Evolutionary conservation across 2,888 invertebrate species (phyloP), one percentile per base, ranked within the genome.

Genomic region (Pyrocoelia pectoralis): DNA sequence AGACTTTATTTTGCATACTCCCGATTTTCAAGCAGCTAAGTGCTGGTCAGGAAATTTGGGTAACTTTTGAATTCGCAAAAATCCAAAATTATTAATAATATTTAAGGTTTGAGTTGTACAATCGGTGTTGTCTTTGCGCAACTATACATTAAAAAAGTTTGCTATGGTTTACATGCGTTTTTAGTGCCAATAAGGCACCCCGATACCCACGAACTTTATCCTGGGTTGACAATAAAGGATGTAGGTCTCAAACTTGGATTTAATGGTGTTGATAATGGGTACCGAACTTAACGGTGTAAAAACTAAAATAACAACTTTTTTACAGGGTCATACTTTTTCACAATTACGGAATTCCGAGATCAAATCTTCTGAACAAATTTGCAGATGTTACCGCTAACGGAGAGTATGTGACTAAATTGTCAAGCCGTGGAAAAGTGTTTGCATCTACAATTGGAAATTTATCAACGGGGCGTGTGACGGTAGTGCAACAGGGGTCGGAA

Each of bases 41-140:
- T 95, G 95, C 82, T 98, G 97, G 97, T 89, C 92, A 74, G 98
- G 97, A 72, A 96, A 95, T 83, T 85, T 94, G 83, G 94, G 93
- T 86, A 84, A 33, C 3, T 2, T n/a, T n/a, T n/a, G n/a, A n/a
- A n/a, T n/a, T n/a, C n/a, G n/a, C n/a, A 3, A 33, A 33, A 33
- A 2, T n/a, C 6, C 4, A 24, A 24, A 33, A 33, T 33, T 48
- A n/a, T 13, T 14, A 13, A 29, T 51, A 38, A 17, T n/a, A 5
- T 9, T 75, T 77, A 29, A 88, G 90, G 90, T 41, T 89, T 91
- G 81, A 92, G 90, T 10, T 92, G 95, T 65, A 95, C 95, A 0
- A 89, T 94, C 76, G 92, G 93, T 0, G 82, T 95, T 65, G 87
- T 96, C 1, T 96, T 95, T 83, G 97, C 97, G 0, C 96, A 96